Evolutionary conservation across 2,888 invertebrate species (phyloP), one percentile per base, ranked within the genome.

Genomic region (Branchellion lobata): DNA sequence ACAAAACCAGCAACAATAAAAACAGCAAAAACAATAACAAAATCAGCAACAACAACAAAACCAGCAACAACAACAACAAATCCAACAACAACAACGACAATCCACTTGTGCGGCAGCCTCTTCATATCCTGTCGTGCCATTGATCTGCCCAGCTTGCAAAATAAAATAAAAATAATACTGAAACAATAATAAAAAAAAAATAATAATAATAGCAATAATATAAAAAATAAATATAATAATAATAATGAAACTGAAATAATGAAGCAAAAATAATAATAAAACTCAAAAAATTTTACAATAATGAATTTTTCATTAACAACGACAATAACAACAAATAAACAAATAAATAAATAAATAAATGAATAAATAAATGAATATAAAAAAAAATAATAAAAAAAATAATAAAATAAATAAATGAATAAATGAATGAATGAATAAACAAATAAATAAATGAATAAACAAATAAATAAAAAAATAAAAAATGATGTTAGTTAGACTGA

Each of bases 51-150:
- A 3, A 65, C 29, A 3, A 65, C 24, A 27, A 65, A 5, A 65
- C n/a, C 65, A n/a, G 29, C 24, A n/a, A 11, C 29, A 65, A 27
- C 24, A 5, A 65, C 29, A 65, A 65, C 24, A 65, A 65, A 5
- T 27, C 3, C 24, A 3, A 29, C 24, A 65, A 71, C 31, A 71
- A 31, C n/a, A 3, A 71, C n/a, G 18, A 31, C 27, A 29, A 76
- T 5, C 73, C 79, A 89, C 89, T 88, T 95, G 95, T 0, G 93
- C 92, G 0, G 94, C 95, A 11, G 95, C 95, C 87, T 95, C 95
- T 88, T 95, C 95, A 86, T 95, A 95, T 0, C 95, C 87, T 21
- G 87, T 87, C 1, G 87, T 87, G 3, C 95, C 95, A 88, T 95
- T 95, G 81, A 95, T 94, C 88, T 95, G 95, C 0, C 95, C 95